Evolutionary conservation across 2,113 vertebrate genomes (phyloP).

Genomic region (Erpornis zantholeuca): DNA sequence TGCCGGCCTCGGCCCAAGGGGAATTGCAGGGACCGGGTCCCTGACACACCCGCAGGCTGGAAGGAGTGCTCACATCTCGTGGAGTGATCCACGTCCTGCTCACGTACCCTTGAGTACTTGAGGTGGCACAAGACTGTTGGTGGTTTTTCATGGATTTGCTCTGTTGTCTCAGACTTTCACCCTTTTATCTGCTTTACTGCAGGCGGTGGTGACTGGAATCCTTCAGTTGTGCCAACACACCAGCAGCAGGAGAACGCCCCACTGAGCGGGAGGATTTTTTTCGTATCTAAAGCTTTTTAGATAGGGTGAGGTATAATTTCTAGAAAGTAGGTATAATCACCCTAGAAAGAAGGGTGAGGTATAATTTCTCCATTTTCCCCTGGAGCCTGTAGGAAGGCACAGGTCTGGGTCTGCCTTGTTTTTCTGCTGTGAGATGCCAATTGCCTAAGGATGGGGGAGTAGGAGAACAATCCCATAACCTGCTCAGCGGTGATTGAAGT

Average conservation of each 20-base stretch:
- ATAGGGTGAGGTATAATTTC: background rate
- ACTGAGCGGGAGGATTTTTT: background rate
- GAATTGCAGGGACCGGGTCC: accelerated
- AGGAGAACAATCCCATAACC: background rate
- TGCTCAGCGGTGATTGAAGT: background rate
- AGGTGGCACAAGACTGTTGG: background rate
- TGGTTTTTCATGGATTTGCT: background rate
- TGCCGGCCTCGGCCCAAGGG: accelerated
- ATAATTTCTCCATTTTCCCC: background rate
- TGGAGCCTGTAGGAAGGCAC: background rate
- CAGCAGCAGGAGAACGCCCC: background rate
- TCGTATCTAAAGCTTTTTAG: background rate
- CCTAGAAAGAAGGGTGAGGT: background rate
- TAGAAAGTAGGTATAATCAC: too few relatives aligned
- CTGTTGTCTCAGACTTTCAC: background rate
- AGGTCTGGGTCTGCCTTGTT: background rate
- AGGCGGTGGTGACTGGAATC: background rate
- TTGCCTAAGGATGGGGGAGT: background rate
- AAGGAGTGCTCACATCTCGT: too few relatives aligned
- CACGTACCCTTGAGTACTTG: accelerated
- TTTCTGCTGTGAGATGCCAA: background rate
- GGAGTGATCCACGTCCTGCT: background rate
- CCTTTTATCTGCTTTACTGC: background rate
- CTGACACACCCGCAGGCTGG: background rate
- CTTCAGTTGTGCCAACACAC: accelerated